Evolutionary conservation across 2,888 invertebrate genomes (phyloP).

Genomic region (Acleris emargana): DNA sequence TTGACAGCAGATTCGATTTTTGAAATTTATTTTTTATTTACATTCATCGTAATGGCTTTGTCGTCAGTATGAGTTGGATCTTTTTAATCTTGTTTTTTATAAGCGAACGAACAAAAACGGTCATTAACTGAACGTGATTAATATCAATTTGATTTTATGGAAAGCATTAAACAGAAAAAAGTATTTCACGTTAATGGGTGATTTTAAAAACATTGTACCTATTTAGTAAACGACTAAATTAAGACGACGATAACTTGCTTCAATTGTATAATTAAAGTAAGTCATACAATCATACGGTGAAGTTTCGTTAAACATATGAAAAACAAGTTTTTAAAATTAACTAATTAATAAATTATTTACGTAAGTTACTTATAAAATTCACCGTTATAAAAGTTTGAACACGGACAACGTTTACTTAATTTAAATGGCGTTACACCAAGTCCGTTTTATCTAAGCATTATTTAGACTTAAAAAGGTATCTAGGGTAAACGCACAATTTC

Average conservation of each 20-base stretch:
- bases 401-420: conserved; percentile 7
- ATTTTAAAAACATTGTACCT: too few relatives aligned
- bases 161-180: not conserved
- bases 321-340: too few relatives aligned
- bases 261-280: too few relatives aligned
- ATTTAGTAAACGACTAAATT: too few relatives aligned
- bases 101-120: conserved; percentile 3
- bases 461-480: too few relatives aligned
- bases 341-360: too few relatives aligned
- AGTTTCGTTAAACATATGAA: too few relatives aligned
- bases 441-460: not conserved
- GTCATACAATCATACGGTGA: too few relatives aligned
- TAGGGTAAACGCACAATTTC: too few relatives aligned
- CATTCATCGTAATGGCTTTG: conserved; percentile 12
- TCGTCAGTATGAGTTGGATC: conserved; percentile 11
- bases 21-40: conserved; percentile 25
- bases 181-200: not conserved
- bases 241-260: too few relatives aligned
- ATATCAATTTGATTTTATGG: too few relatives aligned
- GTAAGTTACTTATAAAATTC: not conserved
- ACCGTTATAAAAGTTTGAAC: not conserved
- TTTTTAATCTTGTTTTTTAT: not conserved
- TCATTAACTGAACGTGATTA: too few relatives aligned
- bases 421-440: conserved; percentile 17
- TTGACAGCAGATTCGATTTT: conserved; percentile 25